Evolutionary conservation across 2,888 invertebrate species (phyloP).

Genomic region (Drosophila atripex): DNA sequence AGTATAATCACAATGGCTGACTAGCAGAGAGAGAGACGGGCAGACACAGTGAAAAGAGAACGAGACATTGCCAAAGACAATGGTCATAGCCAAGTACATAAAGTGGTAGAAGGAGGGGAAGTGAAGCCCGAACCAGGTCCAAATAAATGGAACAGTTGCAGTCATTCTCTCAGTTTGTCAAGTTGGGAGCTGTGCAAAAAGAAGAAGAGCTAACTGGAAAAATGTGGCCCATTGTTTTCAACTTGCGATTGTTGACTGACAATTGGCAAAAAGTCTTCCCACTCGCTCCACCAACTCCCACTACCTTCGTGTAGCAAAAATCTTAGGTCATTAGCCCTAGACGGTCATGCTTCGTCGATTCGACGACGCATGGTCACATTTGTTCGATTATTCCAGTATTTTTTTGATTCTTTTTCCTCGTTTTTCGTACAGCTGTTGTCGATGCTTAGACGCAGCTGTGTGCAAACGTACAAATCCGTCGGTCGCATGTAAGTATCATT

Average conservation of each 20-base stretch:
- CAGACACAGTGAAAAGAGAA: conserved; percentile 33
- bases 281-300: no score
- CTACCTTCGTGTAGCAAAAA: conserved; percentile 11
- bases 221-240: conserved; percentile 69
- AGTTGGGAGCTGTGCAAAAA: conserved; percentile 33
- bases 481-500: no score
- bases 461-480: no score
- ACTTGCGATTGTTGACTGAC: conserved; percentile 72
- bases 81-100: conserved; percentile 63
- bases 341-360: no score
- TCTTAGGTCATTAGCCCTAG: conserved; percentile 75
- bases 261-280: no score
- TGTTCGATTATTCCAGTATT: no score
- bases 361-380: no score
- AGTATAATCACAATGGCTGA: conserved; percentile 67
- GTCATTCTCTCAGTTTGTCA: conserved; percentile 55
- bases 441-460: no score
- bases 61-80: conserved; percentile 68
- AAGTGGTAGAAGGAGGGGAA: conserved; percentile 6
- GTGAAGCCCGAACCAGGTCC: conserved; percentile 35
- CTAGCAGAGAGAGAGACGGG: conserved; percentile 52
- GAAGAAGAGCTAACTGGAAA: conserved; percentile 63
- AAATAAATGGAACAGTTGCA: conserved; percentile 72
- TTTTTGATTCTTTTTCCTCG: no score
- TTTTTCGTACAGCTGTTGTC: no score